Conservation (phyloP, 2,888 invertebrate species). For the Dryobotodes eremita region DNA sequence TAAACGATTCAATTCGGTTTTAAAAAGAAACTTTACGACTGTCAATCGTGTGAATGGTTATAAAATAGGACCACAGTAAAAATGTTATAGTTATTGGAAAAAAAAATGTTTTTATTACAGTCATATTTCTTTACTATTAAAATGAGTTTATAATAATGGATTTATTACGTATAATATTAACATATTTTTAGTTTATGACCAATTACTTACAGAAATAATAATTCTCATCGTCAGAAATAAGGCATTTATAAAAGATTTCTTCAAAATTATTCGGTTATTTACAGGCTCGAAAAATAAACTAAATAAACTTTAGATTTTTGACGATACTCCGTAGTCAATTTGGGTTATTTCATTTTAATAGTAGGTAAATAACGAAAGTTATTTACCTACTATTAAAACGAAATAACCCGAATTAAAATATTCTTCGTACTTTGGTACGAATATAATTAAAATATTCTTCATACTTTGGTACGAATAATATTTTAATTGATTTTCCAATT, state of each 20-base stretch:
- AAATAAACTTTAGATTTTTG: not conserved
- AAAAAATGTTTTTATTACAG: conserved; percentile 16
- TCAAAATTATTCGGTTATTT: conserved; percentile 5
- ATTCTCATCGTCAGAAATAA: not conserved
- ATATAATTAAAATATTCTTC: too few species aligned
- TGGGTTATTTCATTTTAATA: not conserved
- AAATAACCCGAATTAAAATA: too few species aligned
- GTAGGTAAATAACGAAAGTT: not conserved
- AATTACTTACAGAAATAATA: conserved; percentile 22
- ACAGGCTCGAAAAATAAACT: not conserved
- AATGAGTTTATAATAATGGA: conserved; percentile 39
- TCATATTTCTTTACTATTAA: conserved; percentile 27
- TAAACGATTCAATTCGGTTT: conserved; percentile 58
- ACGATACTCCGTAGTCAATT: not conserved
- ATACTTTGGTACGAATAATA: not conserved
- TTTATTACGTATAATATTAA: conserved; percentile 41
- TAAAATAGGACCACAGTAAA: conserved; percentile 43
- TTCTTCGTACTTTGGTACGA: too few species aligned
- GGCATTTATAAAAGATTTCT: not conserved
- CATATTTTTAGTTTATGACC: conserved; percentile 36
- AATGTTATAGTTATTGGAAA: conserved; percentile 30
- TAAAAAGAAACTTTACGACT: conserved; percentile 59
- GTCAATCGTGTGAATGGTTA: conserved; percentile 48
- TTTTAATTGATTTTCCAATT: conserved; percentile 17
- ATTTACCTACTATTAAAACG: too few species aligned